Evolutionary conservation across 2,113 vertebrate species (phyloP).

Genomic region (Microcebus ravelobensis): DNA sequence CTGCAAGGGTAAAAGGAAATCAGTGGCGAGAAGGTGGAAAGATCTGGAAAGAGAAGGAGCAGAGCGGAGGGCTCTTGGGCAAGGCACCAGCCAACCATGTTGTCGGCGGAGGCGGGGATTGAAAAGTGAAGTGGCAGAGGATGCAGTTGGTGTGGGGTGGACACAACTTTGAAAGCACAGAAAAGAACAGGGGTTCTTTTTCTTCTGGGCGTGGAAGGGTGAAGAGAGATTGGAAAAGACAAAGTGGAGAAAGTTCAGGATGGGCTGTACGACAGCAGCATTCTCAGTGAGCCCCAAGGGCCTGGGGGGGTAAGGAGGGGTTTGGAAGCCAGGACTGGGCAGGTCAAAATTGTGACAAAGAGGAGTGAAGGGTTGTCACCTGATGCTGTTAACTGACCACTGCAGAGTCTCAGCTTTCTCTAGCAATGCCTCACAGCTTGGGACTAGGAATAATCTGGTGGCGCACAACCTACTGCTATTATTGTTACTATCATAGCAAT

Average conservation of each 20-base stretch:
- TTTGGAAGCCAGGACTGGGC: neutral
- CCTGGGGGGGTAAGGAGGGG: accelerated
- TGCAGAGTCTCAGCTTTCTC: neutral
- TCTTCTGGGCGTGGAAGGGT: neutral
- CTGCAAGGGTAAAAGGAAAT: neutral
- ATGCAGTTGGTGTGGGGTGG: neutral
- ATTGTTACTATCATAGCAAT: neutral
- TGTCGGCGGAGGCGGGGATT: neutral
- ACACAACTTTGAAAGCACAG: neutral
- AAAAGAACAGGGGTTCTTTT: neutral
- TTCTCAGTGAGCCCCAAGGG: accelerated
- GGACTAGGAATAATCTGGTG: too few relatives aligned
- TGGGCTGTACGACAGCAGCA: accelerated
- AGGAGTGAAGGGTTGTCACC: too few relatives aligned
- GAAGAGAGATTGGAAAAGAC: neutral
- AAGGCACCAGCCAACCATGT: neutral
- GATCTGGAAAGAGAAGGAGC: neutral
- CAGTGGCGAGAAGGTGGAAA: neutral
- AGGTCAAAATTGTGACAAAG: neutral
- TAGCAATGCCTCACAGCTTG: neutral
- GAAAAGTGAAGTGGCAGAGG: neutral
- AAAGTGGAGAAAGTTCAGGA: neutral
- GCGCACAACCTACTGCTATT: accelerated
- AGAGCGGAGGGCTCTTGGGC: accelerated
- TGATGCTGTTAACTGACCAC: neutral